phyloP scores from a whole-genome alignment of 2,797 vertebrate genomes.

The Gymnothorax javanicus region DNA sequence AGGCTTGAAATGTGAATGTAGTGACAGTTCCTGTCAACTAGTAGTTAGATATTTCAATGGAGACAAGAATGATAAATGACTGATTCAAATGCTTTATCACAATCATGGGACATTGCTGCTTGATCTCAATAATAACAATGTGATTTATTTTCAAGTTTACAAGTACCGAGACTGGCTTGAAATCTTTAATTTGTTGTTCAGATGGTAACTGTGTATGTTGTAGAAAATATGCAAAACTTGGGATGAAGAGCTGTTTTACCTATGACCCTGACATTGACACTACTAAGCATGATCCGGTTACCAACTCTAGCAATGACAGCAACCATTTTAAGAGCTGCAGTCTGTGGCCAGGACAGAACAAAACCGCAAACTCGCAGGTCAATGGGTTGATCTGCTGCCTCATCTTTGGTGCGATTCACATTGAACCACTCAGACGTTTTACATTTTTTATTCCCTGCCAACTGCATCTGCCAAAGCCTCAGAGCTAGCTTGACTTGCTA shows the following conservation, averaged over 20 bases:
- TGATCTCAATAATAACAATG: background rate
- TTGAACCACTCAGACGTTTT: slow-evolving; percentile 35
- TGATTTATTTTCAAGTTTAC: background rate
- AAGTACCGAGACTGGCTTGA: background rate
- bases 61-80: background rate
- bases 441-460: background rate
- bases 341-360: slow-evolving; percentile 15
- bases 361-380: slow-evolving; percentile 38
- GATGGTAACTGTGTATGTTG: background rate
- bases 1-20: no score
- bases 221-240: background rate
- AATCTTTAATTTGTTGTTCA: background rate
- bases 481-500: slow-evolving; percentile 32
- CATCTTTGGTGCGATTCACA: slow-evolving; percentile 30
- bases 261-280: background rate
- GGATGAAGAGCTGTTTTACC: background rate
- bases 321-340: background rate
- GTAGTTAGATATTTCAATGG: no score
- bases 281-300: background rate
- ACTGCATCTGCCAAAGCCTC: slow-evolving; percentile 38
- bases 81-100: background rate
- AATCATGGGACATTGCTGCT: background rate
- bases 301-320: background rate
- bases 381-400: slow-evolving; percentile 35
- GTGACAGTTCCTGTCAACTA: no score